Evolutionary conservation across 2,888 invertebrate genomes (phyloP).

Genomic region (Cheiracanthium punctorium): DNA sequence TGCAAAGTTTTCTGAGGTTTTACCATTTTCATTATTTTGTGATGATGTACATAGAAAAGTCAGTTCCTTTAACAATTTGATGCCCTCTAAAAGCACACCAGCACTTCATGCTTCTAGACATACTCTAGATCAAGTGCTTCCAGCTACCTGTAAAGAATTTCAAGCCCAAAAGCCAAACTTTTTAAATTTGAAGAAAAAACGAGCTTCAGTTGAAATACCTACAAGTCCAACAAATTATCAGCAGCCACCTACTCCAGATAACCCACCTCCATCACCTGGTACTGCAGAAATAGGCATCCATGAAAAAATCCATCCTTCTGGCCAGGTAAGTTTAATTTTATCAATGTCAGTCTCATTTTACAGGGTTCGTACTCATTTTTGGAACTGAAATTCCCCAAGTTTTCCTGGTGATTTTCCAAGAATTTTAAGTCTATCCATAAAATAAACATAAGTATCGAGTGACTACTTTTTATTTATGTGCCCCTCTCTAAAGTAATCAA

Average conservation of each 20-base stretch:
- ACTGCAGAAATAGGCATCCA: conserved; percentile 93
- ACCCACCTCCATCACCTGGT: conserved; percentile 92
- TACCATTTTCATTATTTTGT: conserved; percentile 54
- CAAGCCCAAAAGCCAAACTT: conserved; percentile 65
- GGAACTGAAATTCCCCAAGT: too few species aligned
- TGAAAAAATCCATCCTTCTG: conserved; percentile 90
- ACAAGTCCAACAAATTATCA: conserved; percentile 91
- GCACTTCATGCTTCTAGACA: conserved; percentile 66
- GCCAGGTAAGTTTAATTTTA: conserved; percentile 86
- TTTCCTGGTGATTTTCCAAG: too few species aligned
- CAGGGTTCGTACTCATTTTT: too few species aligned
- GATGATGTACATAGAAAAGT: conserved; percentile 55
- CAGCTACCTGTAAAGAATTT: conserved; percentile 53
- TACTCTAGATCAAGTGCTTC: conserved; percentile 65
- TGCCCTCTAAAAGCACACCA: conserved; percentile 68
- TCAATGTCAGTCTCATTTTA: too few species aligned
- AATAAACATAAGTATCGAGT: too few species aligned
- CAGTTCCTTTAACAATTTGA: conserved; percentile 60
- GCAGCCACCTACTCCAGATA: conserved; percentile 95
- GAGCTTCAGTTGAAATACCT: conserved; percentile 78
- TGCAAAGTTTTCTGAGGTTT: conserved; percentile 47
- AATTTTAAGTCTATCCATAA: too few species aligned
- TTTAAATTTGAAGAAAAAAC: conserved; percentile 62
- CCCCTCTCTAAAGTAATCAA: too few species aligned
- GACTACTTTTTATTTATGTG: too few species aligned